Percentiles rank a stretch among this genome's conserved stretches.
These are phyloP conservation scores for Sphaeridia pumilis DNA, from an alignment of 2,888 invertebrate species.

Conservation along the genomic window DNA sequence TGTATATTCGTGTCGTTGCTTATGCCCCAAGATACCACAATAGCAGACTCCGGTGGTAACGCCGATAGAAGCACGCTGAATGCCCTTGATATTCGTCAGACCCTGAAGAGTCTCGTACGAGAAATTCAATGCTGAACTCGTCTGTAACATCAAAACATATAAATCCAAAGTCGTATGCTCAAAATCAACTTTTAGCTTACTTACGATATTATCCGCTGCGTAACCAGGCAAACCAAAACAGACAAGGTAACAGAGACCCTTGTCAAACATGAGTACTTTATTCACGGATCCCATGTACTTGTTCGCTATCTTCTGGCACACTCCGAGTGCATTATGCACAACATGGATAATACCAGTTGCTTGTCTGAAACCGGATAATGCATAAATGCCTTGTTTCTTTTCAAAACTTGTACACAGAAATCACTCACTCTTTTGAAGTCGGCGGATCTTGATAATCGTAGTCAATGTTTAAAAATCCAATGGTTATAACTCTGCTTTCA, in stretches of 20 bases:
- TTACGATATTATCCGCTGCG: slow-evolving; percentile 45
- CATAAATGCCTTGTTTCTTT: no score
- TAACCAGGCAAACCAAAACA: slow-evolving; percentile 55
- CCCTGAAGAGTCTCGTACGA: slow-evolving; percentile 46
- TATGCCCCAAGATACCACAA: slow-evolving; percentile 57
- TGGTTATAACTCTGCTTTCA: slow-evolving; percentile 54
- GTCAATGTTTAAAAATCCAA: slow-evolving; percentile 51
- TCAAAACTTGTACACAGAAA: no score
- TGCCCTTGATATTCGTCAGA: slow-evolving; percentile 44
- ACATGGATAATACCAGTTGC: slow-evolving; percentile 20
- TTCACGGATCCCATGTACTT: slow-evolving; percentile 49
- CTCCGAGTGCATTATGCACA: slow-evolving; percentile 25
- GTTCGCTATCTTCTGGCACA: slow-evolving; percentile 19
- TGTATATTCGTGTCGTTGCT: slow-evolving; percentile 54
- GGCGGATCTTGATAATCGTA: neutral
- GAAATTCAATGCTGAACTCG: slow-evolving; percentile 51
- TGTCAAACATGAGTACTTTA: slow-evolving; percentile 50
- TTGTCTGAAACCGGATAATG: slow-evolving; percentile 14
- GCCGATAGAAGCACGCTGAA: slow-evolving; percentile 49
- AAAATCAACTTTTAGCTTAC: neutral
- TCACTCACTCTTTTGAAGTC: no score
- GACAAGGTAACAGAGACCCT: slow-evolving; percentile 52
- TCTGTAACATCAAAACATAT: slow-evolving; percentile 41
- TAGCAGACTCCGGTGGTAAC: slow-evolving; percentile 50
- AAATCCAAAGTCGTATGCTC: no score